Evolutionary conservation across 2,113 vertebrate species (phyloP), one percentile per base, ranked within the genome.

Genomic region (Bubo bubo): DNA sequence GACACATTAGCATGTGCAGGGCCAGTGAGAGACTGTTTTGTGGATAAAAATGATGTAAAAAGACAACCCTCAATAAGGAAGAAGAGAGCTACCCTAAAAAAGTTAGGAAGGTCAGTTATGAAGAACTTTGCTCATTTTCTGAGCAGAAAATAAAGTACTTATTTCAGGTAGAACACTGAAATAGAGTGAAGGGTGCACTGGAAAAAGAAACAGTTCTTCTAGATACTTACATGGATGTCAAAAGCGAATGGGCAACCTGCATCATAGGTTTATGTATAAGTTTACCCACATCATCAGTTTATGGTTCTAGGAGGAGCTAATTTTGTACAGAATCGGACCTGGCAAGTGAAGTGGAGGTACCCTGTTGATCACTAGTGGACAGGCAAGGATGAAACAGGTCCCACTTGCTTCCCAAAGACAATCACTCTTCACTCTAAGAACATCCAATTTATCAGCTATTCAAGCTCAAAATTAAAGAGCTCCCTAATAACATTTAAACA

Each of bases 21-120:
- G 41, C 7, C 32, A 81, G 35, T 5, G 5, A 77, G 22, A 84
- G 28, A 53, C 5, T n/a, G 6, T 47, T 96, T 41, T 13, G 12
- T 30, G 23, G 47, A 68, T 53, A 58, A 58, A 50, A 75, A 7
- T 14, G 8, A 92, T 16, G 6, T 23, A 27, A 83, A 66, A 62
- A 50, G 17, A 49, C 4, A 5, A n/a, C 10, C 0, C 1, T 45
- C 7, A 45, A 37, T 11, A 79, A 56, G 26, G 35, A 84, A 4
- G 27, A 59, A 35, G 43, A 66, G 12, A 85, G 9, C 15, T 64
- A 68, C 43, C 24, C 28, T 86, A 79, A 63, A 62, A 37, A n/a
- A 52, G 8, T 47, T 32, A 74, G 7, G 28, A 20, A 60, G 4
- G 41, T 56, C 41, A 58, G 10, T n/a, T 85, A n/a, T 3, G 27